phyloP scores from a whole-genome alignment of 23 tunicate genomes.

The Botrylloides violaceus region DNA sequence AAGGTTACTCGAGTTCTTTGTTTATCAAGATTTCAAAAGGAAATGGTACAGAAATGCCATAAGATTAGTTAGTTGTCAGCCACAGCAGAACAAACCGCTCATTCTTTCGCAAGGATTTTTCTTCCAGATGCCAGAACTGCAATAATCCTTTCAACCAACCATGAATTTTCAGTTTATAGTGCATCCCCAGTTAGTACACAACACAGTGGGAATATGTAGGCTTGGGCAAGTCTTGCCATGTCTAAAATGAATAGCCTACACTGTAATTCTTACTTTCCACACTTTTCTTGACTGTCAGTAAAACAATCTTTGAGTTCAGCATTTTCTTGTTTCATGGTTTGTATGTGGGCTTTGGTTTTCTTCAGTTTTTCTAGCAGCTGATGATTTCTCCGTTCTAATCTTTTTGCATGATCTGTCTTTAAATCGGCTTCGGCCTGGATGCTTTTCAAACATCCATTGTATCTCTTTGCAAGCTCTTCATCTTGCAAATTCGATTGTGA shows the following conservation, averaged over 20 bases:
- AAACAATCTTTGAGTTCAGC: background rate
- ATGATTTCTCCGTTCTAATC: background rate
- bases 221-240: background rate
- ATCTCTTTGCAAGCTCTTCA: background rate
- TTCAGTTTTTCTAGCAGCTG: background rate
- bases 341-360: background rate
- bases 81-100: too few species aligned
- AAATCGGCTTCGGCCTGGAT: slow-evolving; percentile 12
- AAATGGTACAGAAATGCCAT: too few species aligned
- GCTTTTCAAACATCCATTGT: background rate
- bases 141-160: too few species aligned
- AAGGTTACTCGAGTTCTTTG: too few species aligned
- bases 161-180: background rate
- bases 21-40: too few species aligned
- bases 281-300: background rate
- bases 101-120: too few species aligned
- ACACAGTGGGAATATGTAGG: background rate
- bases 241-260: background rate
- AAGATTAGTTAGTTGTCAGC: too few species aligned
- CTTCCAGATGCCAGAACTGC: too few species aligned
- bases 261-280: slow-evolving; percentile 13
- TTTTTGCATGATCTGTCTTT: background rate
- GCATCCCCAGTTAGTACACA: background rate
- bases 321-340: background rate
- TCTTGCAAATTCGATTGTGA: slow-evolving; percentile 14